Base-by-base conservation (phyloP, 1,140 invertebrate species). In the Trachelipus rathkii region DNA sequence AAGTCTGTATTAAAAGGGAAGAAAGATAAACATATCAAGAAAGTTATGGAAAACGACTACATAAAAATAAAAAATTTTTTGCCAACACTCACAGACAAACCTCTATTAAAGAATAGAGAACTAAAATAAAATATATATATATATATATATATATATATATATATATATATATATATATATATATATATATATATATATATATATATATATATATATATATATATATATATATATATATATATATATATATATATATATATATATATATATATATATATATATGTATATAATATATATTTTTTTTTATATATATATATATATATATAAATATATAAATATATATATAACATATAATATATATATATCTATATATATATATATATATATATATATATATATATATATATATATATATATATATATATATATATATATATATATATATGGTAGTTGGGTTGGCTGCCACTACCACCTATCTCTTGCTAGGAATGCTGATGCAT, bases 71-170 rank as follows among this genome's bases (percentile, higher is more conserved):
- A 33, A 33, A 33, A 33, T 1, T 3, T 33, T 33, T 33, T 33
- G 6, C 33, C 33, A 3, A 6, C 1, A 33, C 33, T 33, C 6
- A 33, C 1, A 6, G 33, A 33, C 33, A 33, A 33, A 33, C 33
- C 33, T n/a, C 33, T 33, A 33, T 33, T 33, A 33, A 33, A 1
- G 6, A 6, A 33, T 33, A 6, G 6, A 33, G 33, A 1, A 33
- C 33, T 6, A 33, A 33, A 33, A 33, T 3, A 33, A 33, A 33
- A 68, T 7, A 68, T 19, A 68, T 68, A 68, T 19, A 68, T 68
- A 68, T 21, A 68, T 68, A 68, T 68, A 68, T 21, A 68, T 68
- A 68, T 21, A 68, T 19, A 68, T 68, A 68, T 68, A 68, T 68
- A 21, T 68, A 68, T 68, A n/a, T 68, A 68, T 68, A 21, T 19